Conservation (phyloP, 2,113 vertebrate species). For the Semicossyphus pulcher region DNA sequence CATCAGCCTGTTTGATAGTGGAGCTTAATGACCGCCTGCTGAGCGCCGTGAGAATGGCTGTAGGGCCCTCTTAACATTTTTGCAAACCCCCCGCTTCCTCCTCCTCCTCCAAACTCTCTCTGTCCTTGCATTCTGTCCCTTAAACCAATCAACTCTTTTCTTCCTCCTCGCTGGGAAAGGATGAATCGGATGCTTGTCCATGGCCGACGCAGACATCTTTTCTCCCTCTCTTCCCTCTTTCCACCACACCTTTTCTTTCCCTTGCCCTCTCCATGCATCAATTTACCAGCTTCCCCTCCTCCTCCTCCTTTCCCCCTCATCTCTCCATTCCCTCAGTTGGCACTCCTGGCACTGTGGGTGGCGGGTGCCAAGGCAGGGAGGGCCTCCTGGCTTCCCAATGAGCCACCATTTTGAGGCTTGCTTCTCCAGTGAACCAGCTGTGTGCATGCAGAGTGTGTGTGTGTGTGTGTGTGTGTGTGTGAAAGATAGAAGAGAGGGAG, state of each 20-base stretch:
- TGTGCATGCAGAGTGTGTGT: slow-evolving; percentile 26
- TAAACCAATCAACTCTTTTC: slow-evolving; percentile 72
- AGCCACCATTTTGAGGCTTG: slow-evolving; percentile 58
- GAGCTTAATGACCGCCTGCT: slow-evolving; percentile 78
- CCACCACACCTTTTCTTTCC: slow-evolving; percentile 30
- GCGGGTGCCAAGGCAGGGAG: slow-evolving; percentile 55
- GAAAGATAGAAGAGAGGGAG: slow-evolving; percentile 1
- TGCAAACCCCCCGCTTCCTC: slow-evolving; percentile 62
- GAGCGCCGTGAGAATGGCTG: slow-evolving; percentile 75
- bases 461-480: background rate
- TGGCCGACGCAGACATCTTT: slow-evolving; percentile 24
- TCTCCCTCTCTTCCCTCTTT: slow-evolving; percentile 19
- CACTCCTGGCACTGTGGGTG: slow-evolving; percentile 66
- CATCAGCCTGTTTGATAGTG: slow-evolving; percentile 71
- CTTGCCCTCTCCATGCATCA: slow-evolving; percentile 6
- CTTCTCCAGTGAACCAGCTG: slow-evolving; percentile 43
- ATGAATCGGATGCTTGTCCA: slow-evolving; percentile 68
- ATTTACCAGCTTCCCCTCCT: slow-evolving; percentile 6
- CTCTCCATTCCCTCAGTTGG: slow-evolving; percentile 63
- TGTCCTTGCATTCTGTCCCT: slow-evolving; percentile 57
- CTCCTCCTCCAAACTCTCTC: slow-evolving; percentile 27
- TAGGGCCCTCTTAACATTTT: slow-evolving; percentile 83
- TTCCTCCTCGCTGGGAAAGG: slow-evolving; percentile 50
- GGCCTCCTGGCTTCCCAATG: slow-evolving; percentile 51
- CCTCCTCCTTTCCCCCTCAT: slow-evolving; percentile 15